Conservation (phyloP, 2,113 vertebrate species). For the Drymodes brunneopygia region DNA sequence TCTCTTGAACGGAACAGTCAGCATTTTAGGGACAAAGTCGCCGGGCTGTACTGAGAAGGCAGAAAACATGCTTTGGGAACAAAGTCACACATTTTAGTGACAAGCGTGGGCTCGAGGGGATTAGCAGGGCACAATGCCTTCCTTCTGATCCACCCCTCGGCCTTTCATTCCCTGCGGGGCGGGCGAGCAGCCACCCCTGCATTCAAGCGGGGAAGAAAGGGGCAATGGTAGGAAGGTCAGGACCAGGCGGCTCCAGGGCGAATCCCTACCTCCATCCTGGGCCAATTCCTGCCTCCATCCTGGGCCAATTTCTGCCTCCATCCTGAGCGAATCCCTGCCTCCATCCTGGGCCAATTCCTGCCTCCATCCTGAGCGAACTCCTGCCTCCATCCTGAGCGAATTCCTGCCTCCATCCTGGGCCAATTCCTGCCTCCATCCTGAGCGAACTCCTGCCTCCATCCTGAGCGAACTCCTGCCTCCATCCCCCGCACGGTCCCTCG, state of each 20-base stretch:
- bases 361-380: not conserved
- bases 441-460: not conserved
- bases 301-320: too few relatives aligned
- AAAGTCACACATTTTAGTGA: not conserved
- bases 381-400: not conserved
- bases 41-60: too few relatives aligned
- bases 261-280: not conserved
- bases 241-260: rapidly evolving
- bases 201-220: not conserved
- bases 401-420: not conserved
- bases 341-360: not conserved
- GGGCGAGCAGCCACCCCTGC: not conserved
- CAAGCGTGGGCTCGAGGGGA: not conserved
- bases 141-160: not conserved
- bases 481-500: rapidly evolving
- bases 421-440: too few relatives aligned
- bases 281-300: not conserved
- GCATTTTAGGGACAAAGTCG: too few relatives aligned
- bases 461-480: not conserved
- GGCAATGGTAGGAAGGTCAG: not conserved
- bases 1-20: not conserved
- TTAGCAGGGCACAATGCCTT: not conserved
- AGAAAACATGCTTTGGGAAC: not conserved
- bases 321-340: too few relatives aligned
- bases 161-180: not conserved